These are phyloP conservation scores for Pilophorus perplexus DNA, from an alignment of 2,888 invertebrate genomes.

Conservation along the genomic window DNA sequence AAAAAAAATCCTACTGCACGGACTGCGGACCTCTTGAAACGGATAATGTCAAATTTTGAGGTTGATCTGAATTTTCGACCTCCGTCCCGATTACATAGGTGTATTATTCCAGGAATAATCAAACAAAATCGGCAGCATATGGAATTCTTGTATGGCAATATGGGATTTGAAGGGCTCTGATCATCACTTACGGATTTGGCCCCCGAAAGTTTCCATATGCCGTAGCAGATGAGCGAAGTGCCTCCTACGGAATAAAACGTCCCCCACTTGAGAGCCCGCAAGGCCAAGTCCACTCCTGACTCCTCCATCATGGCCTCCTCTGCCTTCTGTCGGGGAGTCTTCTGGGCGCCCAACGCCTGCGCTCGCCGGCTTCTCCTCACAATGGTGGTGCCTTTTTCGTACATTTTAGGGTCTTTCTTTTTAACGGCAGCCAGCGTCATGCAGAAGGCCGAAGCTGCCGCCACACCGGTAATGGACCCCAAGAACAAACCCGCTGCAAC, in stretches of 20 bases:
- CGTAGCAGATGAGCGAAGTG: conserved; percentile 74
- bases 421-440: conserved; percentile 73
- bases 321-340: too few relatives aligned
- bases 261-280: conserved; percentile 84
- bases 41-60: too few relatives aligned
- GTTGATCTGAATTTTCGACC: too few relatives aligned
- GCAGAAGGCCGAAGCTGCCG: conserved; percentile 78
- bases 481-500: conserved; percentile 65
- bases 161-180: too few relatives aligned
- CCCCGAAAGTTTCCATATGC: conserved; percentile 85
- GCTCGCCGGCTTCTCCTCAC: neutral
- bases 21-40: too few relatives aligned
- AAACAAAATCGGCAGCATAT: too few relatives aligned
- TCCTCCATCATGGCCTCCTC: conserved; percentile 43
- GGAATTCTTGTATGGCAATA: too few relatives aligned
- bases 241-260: conserved; percentile 83
- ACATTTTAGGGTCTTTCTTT: conserved; percentile 74
- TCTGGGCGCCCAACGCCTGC: conserved; percentile 36
- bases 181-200: conserved; percentile 69
- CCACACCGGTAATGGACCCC: conserved; percentile 70
- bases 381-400: conserved; percentile 61
- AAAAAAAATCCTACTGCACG: too few relatives aligned
- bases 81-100: too few relatives aligned
- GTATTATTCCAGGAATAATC: too few relatives aligned
- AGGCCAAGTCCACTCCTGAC: conserved; percentile 69